phyloP scores from a whole-genome alignment of 1,140 invertebrate genomes.

The Drosophila carrolli region DNA sequence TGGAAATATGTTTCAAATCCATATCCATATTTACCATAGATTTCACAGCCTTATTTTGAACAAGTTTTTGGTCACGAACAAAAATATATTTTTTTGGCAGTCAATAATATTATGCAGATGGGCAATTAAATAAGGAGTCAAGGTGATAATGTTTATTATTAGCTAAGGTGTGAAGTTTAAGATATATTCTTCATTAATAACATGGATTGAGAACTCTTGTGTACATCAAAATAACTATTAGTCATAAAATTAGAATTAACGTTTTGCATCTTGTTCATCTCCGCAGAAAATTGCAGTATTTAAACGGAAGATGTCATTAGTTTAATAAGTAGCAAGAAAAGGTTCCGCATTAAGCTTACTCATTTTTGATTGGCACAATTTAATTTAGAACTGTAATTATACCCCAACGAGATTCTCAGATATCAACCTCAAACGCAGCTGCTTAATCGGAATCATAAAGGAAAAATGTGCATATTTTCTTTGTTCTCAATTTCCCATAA shows the following conservation, averaged over 20 bases:
- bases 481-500: conserved; percentile 15
- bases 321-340: not conserved
- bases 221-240: not conserved
- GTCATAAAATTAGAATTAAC: not conserved
- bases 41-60: conserved; percentile 32
- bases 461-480: conserved; percentile 16
- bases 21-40: conserved; percentile 27
- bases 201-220: too few relatives aligned
- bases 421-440: conserved; percentile 35
- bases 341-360: conserved; percentile 18
- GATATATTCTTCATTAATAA: not conserved
- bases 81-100: conserved; percentile 3
- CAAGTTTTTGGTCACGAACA: conserved; percentile 39
- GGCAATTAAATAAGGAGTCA: conserved; percentile 26
- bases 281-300: conserved; percentile 2
- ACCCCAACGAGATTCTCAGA: conserved; percentile 2
- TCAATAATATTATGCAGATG: conserved; percentile 8
- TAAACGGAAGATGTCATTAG: not conserved
- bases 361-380: conserved; percentile 25
- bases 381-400: conserved; percentile 28
- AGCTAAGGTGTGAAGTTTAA: not conserved
- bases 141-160: conserved; percentile 12
- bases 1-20: conserved; percentile 14
- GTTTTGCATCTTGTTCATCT: conserved; percentile 1
- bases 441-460: conserved; percentile 11